These are phyloP conservation scores for Caenorhabditis briggsae DNA, from an alignment of 1,140 invertebrate species.

Conservation along the genomic window DNA sequence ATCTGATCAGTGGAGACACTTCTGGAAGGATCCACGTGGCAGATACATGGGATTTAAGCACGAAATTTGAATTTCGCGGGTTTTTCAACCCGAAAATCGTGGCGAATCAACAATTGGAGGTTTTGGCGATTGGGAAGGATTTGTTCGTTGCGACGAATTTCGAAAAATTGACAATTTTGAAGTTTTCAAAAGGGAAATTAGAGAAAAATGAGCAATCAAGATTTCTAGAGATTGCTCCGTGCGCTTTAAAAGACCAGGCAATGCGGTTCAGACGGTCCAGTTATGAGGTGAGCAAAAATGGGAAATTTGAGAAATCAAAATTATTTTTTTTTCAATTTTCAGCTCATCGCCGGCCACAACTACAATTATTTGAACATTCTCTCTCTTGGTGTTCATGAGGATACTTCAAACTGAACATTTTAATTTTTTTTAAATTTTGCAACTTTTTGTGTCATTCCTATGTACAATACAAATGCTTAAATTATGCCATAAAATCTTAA, in stretches of 20 bases:
- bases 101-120: neutral
- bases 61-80: neutral
- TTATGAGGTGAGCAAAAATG: neutral
- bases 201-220: neutral
- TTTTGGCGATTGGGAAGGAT: neutral
- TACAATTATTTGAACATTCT: constrained; percentile 10
- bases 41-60: constrained; percentile 3
- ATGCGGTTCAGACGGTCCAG: neutral
- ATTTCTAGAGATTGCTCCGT: neutral
- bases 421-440: too few relatives aligned
- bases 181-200: neutral
- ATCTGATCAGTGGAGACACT: neutral
- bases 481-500: too few relatives aligned
- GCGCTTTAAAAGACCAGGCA: neutral
- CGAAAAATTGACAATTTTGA: neutral
- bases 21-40: neutral
- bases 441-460: neutral
- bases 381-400: too few relatives aligned
- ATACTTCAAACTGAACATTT: too few relatives aligned
- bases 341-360: neutral
- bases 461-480: too few relatives aligned
- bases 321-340: neutral
- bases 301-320: too few relatives aligned
- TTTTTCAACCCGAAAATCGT: too few relatives aligned
- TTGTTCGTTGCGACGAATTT: neutral